phyloP scores from a whole-genome alignment of 2,888 invertebrate genomes.

The Drosophila affinis region DNA sequence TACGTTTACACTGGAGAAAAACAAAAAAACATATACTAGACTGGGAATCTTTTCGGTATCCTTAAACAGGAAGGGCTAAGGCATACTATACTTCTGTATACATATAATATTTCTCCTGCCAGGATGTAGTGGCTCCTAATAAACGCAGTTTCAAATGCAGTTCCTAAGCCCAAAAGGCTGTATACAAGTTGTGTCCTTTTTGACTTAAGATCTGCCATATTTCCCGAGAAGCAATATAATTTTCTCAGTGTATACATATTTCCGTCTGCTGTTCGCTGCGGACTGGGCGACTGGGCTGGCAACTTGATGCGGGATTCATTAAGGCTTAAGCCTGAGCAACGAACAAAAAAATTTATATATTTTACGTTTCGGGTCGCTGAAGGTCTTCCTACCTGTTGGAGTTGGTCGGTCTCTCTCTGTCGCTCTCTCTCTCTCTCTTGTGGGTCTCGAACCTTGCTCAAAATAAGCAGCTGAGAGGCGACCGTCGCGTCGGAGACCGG shows the following conservation, averaged over 20 bases:
- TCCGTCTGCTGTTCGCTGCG: neutral
- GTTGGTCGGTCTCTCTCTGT: conserved; percentile 1
- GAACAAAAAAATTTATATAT: conserved; percentile 19
- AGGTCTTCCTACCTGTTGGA: conserved; percentile 67
- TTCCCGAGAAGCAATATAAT: conserved; percentile 3
- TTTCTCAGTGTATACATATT: neutral
- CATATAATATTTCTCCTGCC: no score
- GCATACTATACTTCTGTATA: no score
- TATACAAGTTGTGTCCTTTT: neutral
- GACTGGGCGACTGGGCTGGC: conserved; percentile 31
- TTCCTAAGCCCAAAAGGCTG: neutral
- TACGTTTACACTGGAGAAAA: neutral
- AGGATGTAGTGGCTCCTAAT: no score
- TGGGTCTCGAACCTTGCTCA: conserved; percentile 64
- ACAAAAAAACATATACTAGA: no score
- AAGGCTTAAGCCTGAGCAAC: conserved; percentile 64
- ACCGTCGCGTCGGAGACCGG: conserved; percentile 31
- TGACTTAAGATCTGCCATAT: neutral
- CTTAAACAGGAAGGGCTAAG: no score
- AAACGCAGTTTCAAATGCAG: neutral
- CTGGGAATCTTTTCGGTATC: no score
- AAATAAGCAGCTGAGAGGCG: conserved; percentile 21
- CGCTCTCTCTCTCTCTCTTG: conserved; percentile 9
- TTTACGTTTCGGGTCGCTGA: conserved; percentile 44
- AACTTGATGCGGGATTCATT: conserved; percentile 78